Percentiles rank a stretch among this genome's conserved stretches.
Conservation (phyloP, 92 coral and sea anemone species). For the Umimayanthus kanabou region DNA sequence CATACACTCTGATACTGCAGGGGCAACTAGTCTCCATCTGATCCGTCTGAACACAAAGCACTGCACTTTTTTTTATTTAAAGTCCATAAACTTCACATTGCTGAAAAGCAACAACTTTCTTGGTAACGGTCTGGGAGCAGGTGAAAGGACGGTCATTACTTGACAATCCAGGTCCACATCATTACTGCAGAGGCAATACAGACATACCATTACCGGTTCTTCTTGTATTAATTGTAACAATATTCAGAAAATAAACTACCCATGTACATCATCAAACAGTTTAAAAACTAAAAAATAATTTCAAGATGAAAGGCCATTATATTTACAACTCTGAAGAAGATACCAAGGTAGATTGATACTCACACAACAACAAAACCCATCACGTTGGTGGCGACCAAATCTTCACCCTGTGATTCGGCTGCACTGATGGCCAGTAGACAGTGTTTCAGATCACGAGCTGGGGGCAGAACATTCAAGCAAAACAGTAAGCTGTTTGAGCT, state of each 20-base stretch:
- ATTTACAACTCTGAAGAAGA: background rate
- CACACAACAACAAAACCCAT: conserved; percentile 96
- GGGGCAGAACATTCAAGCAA: background rate
- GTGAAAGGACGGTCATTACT: conserved; percentile 92
- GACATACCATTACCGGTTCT: background rate
- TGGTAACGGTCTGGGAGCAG: conserved; percentile 98
- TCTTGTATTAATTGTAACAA: background rate
- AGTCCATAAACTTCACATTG: conserved; percentile 97
- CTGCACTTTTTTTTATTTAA: conserved; percentile 57
- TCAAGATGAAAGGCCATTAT: background rate
- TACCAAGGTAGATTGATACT: conserved; percentile 38
- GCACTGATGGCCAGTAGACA: conserved; percentile 91
- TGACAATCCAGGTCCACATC: conserved; percentile 93
- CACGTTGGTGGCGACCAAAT: conserved; percentile 81
- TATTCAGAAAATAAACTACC: background rate
- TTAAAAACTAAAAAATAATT: background rate
- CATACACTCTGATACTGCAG: background rate
- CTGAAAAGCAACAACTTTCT: conserved; percentile 87
- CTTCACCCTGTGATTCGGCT: conserved; percentile 86
- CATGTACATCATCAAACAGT: background rate
- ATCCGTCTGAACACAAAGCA: no score
- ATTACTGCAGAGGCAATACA: conserved; percentile 59
- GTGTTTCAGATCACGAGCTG: conserved; percentile 93
- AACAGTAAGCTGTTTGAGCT: background rate
- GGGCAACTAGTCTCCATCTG: background rate